These are phyloP conservation scores for Molanna angustata DNA, from an alignment of 2,888 invertebrate genomes.

Conservation along the genomic window DNA sequence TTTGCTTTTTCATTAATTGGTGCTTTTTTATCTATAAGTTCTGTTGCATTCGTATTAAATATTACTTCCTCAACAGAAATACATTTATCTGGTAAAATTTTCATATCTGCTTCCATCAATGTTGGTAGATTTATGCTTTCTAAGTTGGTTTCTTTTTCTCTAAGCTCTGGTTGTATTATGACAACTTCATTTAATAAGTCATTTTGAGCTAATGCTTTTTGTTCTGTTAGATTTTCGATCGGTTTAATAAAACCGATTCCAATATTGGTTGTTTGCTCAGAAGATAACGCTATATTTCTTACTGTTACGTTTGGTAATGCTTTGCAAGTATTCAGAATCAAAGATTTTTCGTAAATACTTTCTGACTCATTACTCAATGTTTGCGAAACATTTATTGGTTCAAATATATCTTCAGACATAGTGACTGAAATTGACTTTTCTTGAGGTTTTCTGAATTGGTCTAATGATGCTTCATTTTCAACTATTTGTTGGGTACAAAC, in stretches of 20 bases:
- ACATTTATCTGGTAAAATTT: constrained; percentile 43
- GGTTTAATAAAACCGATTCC: constrained; percentile 43
- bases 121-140: constrained; percentile 37
- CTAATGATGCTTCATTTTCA: constrained; percentile 20
- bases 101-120: constrained; percentile 40
- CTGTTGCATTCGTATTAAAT: constrained; percentile 46
- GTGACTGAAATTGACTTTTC: constrained; percentile 23
- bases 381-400: constrained; percentile 27
- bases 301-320: constrained; percentile 49
- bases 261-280: constrained; percentile 49
- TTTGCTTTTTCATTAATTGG: constrained; percentile 42
- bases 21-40: constrained; percentile 36
- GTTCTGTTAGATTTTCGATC: constrained; percentile 39
- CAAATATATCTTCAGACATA: constrained; percentile 16
- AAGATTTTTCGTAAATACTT: constrained; percentile 37
- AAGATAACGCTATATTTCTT: constrained; percentile 52
- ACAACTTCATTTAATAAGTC: constrained; percentile 42
- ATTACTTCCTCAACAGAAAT: constrained; percentile 54
- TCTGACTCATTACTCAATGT: constrained; percentile 36
- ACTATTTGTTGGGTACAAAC: constrained; percentile 25
- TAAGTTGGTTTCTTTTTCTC: constrained; percentile 48
- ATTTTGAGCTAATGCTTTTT: constrained; percentile 40
- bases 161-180: constrained; percentile 45
- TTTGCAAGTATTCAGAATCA: constrained; percentile 37
- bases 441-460: constrained; percentile 24